Evolutionary conservation across 1,140 invertebrate genomes (phyloP), one percentile per base, ranked within the genome.

Genomic region (Drosophila melanica): DNA sequence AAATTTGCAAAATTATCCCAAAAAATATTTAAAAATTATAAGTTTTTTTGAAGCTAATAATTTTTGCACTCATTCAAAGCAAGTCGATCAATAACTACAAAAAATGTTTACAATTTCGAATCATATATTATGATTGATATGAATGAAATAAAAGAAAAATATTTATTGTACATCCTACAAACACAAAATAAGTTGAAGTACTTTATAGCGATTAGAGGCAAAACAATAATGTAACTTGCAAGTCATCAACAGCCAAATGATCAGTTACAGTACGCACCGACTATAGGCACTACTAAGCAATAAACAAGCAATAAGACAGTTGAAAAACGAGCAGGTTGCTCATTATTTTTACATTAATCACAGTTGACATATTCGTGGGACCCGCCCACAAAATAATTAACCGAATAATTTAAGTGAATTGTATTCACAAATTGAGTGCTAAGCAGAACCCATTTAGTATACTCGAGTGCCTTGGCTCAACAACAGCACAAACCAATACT

Each of bases 341-440:
- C 42, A 74, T 69, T 69, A 69, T 51, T 44, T 27, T 20, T 14
- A 11, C 60, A 74, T 70, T 20, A 74, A 74, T 69, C 58, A 74
- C 30, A 12, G 12, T 30, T 42, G 42, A 59, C n/a, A 37, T 35
- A 58, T 60, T 23, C n/a, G 5, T 16, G 3, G 11, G 23, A 12
- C 11, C 10, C 12, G 8, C 9, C n/a, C 47, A 20, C 51, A 20
- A 16, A 30, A 57, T 73, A 42, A 55, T 68, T 45, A 45, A 14
- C n/a, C 45, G 39, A 37, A 41, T 35, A 14, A 42, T 45, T 54
- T 12, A 33, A 16, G 10, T 33, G 11, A 20, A 16, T 27, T 37
- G 27, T 20, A 42, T n/a, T 39, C 44, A 41, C 20, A 58, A 47
- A 59, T 58, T 60, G 51, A 14, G 33, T 57, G 23, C 33, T 66